Conservation (phyloP, 2,888 invertebrate genomes). For the Apomyelois bistriatella region DNA sequence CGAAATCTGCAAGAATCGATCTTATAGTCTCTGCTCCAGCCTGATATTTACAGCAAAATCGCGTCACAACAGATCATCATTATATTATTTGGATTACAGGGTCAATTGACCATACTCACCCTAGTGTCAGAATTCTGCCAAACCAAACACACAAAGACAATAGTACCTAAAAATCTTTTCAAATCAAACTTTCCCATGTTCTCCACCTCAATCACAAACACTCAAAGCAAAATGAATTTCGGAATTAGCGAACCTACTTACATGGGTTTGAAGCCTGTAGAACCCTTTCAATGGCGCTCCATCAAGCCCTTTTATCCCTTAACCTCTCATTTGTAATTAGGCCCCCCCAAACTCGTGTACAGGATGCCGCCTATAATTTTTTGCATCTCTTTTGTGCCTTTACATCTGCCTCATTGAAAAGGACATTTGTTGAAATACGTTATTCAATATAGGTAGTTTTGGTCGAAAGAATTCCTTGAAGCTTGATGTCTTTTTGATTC, state of each 20-base stretch:
- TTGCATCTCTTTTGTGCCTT: constrained; percentile 31
- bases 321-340: constrained; percentile 64
- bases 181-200: not conserved
- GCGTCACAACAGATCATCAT: too few species aligned
- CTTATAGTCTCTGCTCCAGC: too few species aligned
- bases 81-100: too few species aligned
- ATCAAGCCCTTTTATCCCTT: constrained; percentile 54
- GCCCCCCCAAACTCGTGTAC: constrained; percentile 49
- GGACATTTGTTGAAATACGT: constrained; percentile 15
- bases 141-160: too few species aligned
- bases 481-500: not conserved
- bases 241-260: constrained; percentile 49
- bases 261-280: constrained; percentile 50
- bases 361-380: constrained; percentile 56
- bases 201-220: constrained; percentile 11
- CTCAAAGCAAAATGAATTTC: constrained; percentile 15
- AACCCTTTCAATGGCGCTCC: constrained; percentile 62
- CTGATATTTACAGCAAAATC: too few species aligned
- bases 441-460: not conserved
- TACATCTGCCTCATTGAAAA: constrained; percentile 22
- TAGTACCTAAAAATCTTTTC: not conserved
- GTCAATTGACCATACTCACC: too few species aligned
- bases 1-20: too few species aligned
- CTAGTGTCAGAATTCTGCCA: too few species aligned
- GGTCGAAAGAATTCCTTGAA: not conserved